phyloP scores from a whole-genome alignment of 2,888 invertebrate genomes.

The Dorcus hopei region DNA sequence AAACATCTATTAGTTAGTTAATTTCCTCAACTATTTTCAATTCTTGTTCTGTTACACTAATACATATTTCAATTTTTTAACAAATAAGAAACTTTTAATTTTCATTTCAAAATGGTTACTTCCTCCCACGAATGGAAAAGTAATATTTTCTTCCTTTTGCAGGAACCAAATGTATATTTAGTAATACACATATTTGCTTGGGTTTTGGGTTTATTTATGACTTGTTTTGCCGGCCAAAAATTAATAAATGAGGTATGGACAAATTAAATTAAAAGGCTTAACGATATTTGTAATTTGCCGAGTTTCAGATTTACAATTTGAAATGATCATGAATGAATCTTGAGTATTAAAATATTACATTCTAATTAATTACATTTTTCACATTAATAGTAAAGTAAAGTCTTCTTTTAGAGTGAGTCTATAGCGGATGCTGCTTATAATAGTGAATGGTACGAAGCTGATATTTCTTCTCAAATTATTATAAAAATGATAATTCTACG shows the following conservation, averaged over 20 bases:
- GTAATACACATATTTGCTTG: background rate
- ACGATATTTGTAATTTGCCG: too few species aligned
- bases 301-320: too few species aligned
- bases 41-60: too few species aligned
- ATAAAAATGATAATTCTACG: background rate
- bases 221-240: constrained; percentile 2
- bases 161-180: background rate
- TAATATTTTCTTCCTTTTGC: background rate
- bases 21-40: background rate
- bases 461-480: background rate
- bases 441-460: constrained; percentile 1
- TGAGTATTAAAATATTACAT: too few species aligned
- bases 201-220: background rate
- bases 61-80: too few species aligned
- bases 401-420: background rate
- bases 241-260: constrained; percentile 2
- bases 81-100: too few species aligned
- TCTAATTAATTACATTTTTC: too few species aligned
- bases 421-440: background rate
- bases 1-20: background rate
- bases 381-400: too few species aligned
- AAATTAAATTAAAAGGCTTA: too few species aligned
- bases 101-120: too few species aligned
- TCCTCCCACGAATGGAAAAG: too few species aligned
- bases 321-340: too few species aligned